phyloP scores from a whole-genome alignment of 2,797 vertebrate species.

The Sarcophilus harrisii region DNA sequence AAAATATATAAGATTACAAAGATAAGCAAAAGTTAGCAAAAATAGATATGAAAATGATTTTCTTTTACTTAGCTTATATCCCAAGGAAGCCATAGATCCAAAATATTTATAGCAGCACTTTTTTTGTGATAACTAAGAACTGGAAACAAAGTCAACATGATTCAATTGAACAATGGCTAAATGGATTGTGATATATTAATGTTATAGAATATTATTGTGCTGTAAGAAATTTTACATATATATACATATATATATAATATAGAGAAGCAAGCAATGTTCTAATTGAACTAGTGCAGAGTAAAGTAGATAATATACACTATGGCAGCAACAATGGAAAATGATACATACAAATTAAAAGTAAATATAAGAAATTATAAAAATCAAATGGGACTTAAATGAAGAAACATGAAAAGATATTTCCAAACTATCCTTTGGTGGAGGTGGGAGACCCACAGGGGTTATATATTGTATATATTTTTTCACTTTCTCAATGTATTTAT shows the following conservation, averaged over 20 bases:
- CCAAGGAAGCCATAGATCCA: background rate
- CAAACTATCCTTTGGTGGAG: background rate
- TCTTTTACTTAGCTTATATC: background rate
- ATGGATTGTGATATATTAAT: background rate
- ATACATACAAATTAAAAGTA: background rate
- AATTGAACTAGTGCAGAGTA: background rate
- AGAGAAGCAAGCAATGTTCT: background rate
- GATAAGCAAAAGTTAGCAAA: background rate
- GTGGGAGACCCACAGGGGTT: background rate
- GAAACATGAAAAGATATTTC: background rate
- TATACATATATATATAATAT: background rate
- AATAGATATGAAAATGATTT: background rate
- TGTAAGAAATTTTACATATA: background rate
- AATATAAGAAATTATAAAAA: background rate
- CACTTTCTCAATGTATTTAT: background rate
- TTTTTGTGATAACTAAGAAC: background rate
- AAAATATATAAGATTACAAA: background rate
- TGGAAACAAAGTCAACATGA: background rate
- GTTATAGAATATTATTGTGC: background rate
- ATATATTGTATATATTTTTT: background rate
- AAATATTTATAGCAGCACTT: background rate
- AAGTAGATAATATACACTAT: background rate
- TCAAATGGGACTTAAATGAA: background rate
- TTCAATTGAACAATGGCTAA: background rate
- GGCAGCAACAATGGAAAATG: background rate